Evolutionary conservation across 2,113 vertebrate species (phyloP).

Genomic region (Galeopterus variegatus): DNA sequence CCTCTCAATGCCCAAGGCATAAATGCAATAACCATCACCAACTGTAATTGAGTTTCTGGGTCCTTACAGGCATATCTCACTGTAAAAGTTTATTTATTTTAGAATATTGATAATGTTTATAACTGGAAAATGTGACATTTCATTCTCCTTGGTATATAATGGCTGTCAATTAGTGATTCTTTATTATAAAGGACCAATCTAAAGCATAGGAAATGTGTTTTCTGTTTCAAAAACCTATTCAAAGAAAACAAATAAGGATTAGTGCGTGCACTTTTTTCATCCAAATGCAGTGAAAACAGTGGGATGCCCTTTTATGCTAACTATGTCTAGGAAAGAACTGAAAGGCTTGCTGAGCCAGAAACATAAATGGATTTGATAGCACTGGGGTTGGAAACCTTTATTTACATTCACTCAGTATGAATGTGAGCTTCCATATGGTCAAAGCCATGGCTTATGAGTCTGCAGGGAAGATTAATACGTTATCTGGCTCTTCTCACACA

Average conservation of each 20-base stretch:
- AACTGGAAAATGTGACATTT: neutral
- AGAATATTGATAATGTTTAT: neutral
- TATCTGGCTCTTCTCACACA: slow-evolving; percentile 80
- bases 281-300: slow-evolving; percentile 83
- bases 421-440: slow-evolving; percentile 84
- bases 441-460: slow-evolving; percentile 78
- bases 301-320: slow-evolving; percentile 87
- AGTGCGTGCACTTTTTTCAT: neutral
- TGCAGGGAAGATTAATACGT: slow-evolving; percentile 83
- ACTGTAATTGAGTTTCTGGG: neutral
- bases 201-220: slow-evolving; percentile 26
- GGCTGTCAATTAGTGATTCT: neutral
- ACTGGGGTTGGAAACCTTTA: slow-evolving; percentile 85
- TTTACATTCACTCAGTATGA: slow-evolving; percentile 87
- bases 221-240: slow-evolving; percentile 60
- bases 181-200: slow-evolving; percentile 47
- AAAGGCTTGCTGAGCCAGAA: slow-evolving; percentile 87
- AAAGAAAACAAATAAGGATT: slow-evolving; percentile 75
- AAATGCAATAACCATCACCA: neutral
- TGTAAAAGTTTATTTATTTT: neutral
- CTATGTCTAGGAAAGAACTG: slow-evolving; percentile 85
- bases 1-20: slow-evolving; percentile 26
- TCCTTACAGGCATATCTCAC: neutral
- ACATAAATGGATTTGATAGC: slow-evolving; percentile 86
- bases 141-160: slow-evolving; percentile 36